Conservation (phyloP, 2,797 vertebrate species). For the Erethizon dorsatum region DNA sequence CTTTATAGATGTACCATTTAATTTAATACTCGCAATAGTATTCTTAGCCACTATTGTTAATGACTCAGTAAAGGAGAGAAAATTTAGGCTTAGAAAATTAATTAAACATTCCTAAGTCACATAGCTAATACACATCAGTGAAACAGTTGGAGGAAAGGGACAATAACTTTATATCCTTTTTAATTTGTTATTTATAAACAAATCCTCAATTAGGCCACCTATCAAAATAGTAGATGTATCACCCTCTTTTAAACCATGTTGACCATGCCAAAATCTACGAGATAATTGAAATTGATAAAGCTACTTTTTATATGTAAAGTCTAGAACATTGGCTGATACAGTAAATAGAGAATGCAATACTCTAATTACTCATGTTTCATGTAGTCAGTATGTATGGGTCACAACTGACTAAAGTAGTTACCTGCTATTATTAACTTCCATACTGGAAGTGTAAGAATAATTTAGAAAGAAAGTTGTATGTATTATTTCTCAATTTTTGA, state of each 20-base stretch:
- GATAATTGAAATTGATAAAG: not conserved
- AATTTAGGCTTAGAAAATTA: not conserved
- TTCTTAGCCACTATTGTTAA: not conserved
- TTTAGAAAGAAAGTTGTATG: not conserved
- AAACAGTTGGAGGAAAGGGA: not conserved
- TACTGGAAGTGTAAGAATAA: not conserved
- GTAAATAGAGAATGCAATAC: not conserved
- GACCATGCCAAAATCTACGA: not conserved
- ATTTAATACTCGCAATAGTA: not conserved
- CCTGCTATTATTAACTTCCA: not conserved
- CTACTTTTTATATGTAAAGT: not conserved
- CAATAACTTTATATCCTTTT: not conserved
- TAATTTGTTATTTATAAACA: not conserved
- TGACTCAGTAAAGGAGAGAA: not conserved
- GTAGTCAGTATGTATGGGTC: too few relatives aligned
- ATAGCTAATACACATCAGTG: not conserved
- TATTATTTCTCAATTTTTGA: not conserved
- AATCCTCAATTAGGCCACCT: not conserved
- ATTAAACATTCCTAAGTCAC: not conserved
- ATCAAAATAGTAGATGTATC: not conserved
- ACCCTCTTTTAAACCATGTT: not conserved
- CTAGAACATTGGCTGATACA: not conserved
- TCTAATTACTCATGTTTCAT: not conserved
- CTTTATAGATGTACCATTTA: not conserved
- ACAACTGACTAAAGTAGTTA: not conserved